phyloP scores from a whole-genome alignment of 1,140 invertebrate genomes.

The Holotrichia oblita region DNA sequence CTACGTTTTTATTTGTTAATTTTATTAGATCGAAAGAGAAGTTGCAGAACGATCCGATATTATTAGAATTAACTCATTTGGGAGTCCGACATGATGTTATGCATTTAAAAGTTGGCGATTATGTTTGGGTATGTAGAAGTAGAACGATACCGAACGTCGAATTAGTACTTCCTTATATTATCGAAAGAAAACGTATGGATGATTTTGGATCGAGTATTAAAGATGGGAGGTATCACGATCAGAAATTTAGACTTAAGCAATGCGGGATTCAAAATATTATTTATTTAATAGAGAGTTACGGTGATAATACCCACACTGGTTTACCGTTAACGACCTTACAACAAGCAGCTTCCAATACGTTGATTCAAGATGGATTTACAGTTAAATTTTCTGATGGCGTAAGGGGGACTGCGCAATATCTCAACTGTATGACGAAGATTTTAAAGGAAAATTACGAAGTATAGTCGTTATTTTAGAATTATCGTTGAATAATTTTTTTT shows the following conservation, averaged over 20 bases:
- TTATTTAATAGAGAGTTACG: conserved; percentile 89
- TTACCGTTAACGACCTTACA: conserved; percentile 78
- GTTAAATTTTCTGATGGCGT: conserved; percentile 81
- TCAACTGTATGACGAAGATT: conserved; percentile 78
- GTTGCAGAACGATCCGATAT: conserved; percentile 62
- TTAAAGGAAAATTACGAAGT: conserved; percentile 74
- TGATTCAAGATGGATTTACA: conserved; percentile 83
- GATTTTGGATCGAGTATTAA: conserved; percentile 91
- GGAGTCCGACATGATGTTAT: conserved; percentile 82
- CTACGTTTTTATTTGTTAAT: not conserved
- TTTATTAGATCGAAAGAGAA: not conserved
- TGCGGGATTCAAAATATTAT: conserved; percentile 83
- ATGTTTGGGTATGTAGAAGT: conserved; percentile 85
- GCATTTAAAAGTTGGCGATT: conserved; percentile 91
- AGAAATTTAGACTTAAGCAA: conserved; percentile 91
- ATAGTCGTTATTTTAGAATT: conserved; percentile 40
- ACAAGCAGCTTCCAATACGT: conserved; percentile 88
- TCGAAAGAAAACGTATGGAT: conserved; percentile 95
- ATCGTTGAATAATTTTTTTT: conserved; percentile 45
- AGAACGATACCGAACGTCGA: conserved; percentile 69
- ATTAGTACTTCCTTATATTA: conserved; percentile 87
- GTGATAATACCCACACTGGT: conserved; percentile 69
- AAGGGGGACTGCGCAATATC: conserved; percentile 79
- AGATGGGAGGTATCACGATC: conserved; percentile 93
- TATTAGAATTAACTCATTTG: conserved; percentile 70